Conservation (phyloP, 2,113 vertebrate genomes). For the Lycocorax pyrrhopterus region DNA sequence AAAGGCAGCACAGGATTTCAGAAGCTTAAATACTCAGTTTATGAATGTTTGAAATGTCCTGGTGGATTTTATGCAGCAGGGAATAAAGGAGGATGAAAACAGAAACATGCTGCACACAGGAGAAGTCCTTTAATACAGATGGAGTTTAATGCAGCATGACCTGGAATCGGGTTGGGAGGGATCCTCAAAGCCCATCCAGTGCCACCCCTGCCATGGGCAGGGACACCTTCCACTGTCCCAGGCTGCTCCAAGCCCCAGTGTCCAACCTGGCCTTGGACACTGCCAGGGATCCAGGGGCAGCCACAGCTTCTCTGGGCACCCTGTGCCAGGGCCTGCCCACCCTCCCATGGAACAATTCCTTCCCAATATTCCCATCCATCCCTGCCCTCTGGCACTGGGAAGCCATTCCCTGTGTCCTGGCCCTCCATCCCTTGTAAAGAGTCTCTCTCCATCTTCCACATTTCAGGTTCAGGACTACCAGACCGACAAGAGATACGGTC, state of each 20-base stretch:
- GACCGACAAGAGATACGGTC: neutral
- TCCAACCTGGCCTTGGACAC: neutral
- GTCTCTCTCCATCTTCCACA: neutral
- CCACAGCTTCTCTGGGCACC: neutral
- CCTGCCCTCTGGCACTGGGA: neutral
- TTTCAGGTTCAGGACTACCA: neutral
- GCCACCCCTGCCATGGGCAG: neutral
- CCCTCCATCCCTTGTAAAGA: rapidly evolving
- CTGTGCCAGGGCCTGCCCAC: neutral
- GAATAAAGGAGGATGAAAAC: neutral
- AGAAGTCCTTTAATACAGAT: neutral
- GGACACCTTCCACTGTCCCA: neutral
- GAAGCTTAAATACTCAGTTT: neutral
- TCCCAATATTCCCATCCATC: rapidly evolving
- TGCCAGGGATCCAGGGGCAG: neutral
- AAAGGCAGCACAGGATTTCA: neutral
- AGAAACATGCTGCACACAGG: neutral
- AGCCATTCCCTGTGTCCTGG: neutral
- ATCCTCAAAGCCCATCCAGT: rapidly evolving
- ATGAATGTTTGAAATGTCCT: neutral
- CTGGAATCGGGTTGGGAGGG: neutral
- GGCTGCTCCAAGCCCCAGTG: neutral
- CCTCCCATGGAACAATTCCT: neutral
- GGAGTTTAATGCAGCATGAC: neutral
- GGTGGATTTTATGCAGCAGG: neutral